Base-by-base conservation (phyloP, 2,797 vertebrate genomes). In the Sebastes itinus region DNA sequence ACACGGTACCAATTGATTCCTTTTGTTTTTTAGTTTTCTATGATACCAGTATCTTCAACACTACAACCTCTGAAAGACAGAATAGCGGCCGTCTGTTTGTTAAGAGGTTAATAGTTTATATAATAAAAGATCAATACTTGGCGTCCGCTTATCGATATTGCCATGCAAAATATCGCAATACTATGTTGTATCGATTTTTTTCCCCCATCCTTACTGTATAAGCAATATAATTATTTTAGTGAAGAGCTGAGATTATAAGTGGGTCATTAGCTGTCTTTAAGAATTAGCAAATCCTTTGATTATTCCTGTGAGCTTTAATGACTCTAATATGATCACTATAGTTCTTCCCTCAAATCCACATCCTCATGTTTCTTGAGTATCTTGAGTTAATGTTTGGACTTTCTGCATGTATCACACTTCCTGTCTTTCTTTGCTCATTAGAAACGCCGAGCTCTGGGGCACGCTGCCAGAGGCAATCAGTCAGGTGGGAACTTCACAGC, bases 381-480 rank as follows among this genome's bases (percentile, higher is more conserved):
- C 27, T 59, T 22, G 20, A 74, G 11, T 75, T 73, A 49, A 56
- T 66, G 49, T 74, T 72, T 52, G 32, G 18, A 2, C 75, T 60
- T 69, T 69, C 58, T 49, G 52, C 60, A 4, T 35, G 25, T 62
- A 7, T 75, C 28, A 11, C 55, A 70, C 54, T 30, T 75, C 64
- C 73, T 54, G 28, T 75, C 67, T 81, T 69, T 72, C 58, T 78
- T 64, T 70, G 16, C 74, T 86, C 73, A 75, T 91, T 86, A 87
- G 67, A 62, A 62, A 35, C 10, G 5, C 33, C 1, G 18, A 49
- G 52, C 70, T 72, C 33, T 13, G 35, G 54, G 82, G 63, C 79
- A 18, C 71, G 0, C 55, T 49, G 86, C 84, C 84, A 83, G 78
- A 87, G 28, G 73, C 78, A 22, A 61, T 83, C 77, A 78, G 73